Conservation (phyloP, 30 jellyfish, hydroid and myxozoan species). For the Chrysaora quinquecirrha region DNA sequence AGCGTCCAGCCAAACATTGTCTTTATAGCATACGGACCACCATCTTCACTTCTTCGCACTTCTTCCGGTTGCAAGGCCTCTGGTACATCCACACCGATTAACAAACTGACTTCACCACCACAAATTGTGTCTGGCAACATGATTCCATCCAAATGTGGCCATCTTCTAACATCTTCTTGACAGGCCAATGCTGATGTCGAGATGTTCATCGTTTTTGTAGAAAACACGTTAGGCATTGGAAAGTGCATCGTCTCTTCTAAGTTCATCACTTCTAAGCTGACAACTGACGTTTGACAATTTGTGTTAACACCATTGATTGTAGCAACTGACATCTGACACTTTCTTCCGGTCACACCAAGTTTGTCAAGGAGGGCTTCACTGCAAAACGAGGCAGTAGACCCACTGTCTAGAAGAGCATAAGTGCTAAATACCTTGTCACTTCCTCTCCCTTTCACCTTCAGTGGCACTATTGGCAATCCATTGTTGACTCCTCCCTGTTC, state of each 20-base stretch:
- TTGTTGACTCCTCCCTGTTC: neutral
- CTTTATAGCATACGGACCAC: slow-evolving; percentile 63
- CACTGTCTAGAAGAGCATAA: slow-evolving; percentile 60
- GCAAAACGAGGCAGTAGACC: slow-evolving; percentile 64
- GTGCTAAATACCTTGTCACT: slow-evolving; percentile 6
- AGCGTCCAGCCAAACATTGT: slow-evolving; percentile 69
- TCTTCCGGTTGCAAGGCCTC: slow-evolving; percentile 67
- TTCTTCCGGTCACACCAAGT: slow-evolving; percentile 42
- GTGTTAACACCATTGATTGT: slow-evolving; percentile 31
- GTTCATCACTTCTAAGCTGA: slow-evolving; percentile 8
- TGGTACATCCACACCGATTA: slow-evolving; percentile 56
- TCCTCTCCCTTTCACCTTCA: slow-evolving; percentile 15
- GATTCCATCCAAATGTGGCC: slow-evolving; percentile 25
- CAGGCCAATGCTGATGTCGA: neutral
- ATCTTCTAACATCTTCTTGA: neutral
- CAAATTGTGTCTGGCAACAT: neutral
- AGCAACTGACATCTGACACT: slow-evolving; percentile 48
- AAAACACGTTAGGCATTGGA: neutral
- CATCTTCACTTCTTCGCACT: slow-evolving; percentile 45
- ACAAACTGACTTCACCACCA: slow-evolving; percentile 23
- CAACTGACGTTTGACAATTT: neutral
- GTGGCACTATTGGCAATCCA: slow-evolving; percentile 12
- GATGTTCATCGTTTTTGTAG: neutral
- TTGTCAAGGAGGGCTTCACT: slow-evolving; percentile 46
- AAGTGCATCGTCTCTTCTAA: neutral